Evolutionary conservation across 2,113 vertebrate species (phyloP).

Genomic region (Ptyas mucosa): DNA sequence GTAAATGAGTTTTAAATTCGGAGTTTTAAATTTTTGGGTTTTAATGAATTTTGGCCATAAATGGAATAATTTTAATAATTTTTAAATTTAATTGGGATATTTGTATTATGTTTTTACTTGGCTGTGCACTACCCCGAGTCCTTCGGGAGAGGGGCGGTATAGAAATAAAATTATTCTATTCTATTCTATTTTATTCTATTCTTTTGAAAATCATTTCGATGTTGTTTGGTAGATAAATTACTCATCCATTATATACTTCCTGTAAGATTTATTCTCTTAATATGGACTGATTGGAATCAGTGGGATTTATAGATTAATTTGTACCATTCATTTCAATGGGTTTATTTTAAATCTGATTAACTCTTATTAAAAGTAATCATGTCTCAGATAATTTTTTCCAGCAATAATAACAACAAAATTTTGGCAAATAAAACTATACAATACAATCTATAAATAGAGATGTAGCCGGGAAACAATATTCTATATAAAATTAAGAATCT

Average conservation of each 20-base stretch:
- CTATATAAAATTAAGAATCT: not conserved
- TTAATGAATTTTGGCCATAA: too few species aligned
- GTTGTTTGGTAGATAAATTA: not conserved
- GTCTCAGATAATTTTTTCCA: not conserved
- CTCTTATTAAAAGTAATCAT: not conserved
- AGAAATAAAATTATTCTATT: too few species aligned
- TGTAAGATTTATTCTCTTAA: not conserved
- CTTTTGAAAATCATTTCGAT: not conserved
- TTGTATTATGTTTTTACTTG: too few species aligned
- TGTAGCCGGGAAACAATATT: not conserved
- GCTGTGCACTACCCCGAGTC: too few species aligned
- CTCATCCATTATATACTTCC: not conserved
- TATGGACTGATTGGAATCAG: not conserved
- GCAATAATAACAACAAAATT: not conserved
- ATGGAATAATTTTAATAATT: too few species aligned
- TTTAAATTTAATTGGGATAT: too few species aligned
- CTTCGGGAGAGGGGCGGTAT: too few species aligned
- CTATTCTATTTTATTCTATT: too few species aligned
- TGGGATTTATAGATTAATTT: not conserved
- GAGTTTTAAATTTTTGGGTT: too few species aligned
- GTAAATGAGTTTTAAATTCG: too few species aligned
- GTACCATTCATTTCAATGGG: not conserved
- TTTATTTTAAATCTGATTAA: not conserved
- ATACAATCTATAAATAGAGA: not conserved
- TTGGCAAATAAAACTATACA: not conserved